phyloP scores from a whole-genome alignment of 1,140 invertebrate species.

The Carposina sasakii region DNA sequence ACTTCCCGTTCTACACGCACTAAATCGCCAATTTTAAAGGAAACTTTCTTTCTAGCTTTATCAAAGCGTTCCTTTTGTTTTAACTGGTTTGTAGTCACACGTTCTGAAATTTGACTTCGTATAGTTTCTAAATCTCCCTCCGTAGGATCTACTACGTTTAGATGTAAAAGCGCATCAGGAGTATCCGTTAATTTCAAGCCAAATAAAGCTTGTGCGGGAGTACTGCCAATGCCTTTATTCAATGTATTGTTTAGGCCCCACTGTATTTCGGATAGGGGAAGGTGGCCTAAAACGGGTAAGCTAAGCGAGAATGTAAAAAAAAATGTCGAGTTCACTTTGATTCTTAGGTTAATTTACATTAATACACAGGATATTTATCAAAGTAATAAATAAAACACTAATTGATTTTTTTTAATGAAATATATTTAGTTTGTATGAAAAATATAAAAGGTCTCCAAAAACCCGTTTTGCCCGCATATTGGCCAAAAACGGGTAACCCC shows the following conservation, averaged over 20 bases:
- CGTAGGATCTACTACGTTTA: neutral
- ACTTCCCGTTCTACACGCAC: constrained; percentile 4
- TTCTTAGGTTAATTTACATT: too few relatives aligned
- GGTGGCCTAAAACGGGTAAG: too few relatives aligned
- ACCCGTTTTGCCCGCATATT: too few relatives aligned
- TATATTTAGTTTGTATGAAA: too few relatives aligned
- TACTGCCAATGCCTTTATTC: neutral
- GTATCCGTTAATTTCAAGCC: neutral
- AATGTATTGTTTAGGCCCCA: neutral
- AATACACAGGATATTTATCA: too few relatives aligned
- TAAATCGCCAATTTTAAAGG: neutral
- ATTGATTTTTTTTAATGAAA: too few relatives aligned
- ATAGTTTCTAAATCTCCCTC: neutral
- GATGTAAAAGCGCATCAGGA: neutral
- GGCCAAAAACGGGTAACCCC: too few relatives aligned
- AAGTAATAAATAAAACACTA: too few relatives aligned
- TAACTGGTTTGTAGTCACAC: neutral
- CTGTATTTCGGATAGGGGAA: neutral
- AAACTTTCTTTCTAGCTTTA: neutral
- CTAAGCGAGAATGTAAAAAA: too few relatives aligned
- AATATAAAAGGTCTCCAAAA: too few relatives aligned
- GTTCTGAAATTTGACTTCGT: neutral
- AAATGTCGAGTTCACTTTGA: too few relatives aligned
- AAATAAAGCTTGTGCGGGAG: neutral
- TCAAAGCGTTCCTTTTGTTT: neutral